Conservation (phyloP, 2,113 vertebrate species). For the Ailuropoda melanoleuca region DNA sequence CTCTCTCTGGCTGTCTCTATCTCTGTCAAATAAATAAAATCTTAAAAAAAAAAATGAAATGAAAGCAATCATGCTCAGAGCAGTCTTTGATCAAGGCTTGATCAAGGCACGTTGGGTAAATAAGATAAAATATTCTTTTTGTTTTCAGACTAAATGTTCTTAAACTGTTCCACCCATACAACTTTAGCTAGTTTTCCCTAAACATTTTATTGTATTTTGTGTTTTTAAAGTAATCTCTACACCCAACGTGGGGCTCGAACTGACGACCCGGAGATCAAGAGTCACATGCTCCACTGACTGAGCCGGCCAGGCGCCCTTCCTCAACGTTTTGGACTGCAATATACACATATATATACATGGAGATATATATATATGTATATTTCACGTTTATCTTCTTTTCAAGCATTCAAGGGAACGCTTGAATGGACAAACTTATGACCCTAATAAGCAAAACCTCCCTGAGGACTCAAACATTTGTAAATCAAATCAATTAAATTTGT, state of each 20-base stretch:
- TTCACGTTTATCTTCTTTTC: slow-evolving; percentile 46
- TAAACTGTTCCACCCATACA: not conserved
- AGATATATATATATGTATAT: not conserved
- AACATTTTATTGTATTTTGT: not conserved
- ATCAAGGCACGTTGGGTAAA: not conserved
- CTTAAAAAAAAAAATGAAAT: slow-evolving; percentile 34
- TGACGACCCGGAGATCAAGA: not conserved
- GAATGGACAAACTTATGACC: not conserved
- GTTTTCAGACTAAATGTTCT: not conserved
- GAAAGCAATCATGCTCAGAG: not conserved
- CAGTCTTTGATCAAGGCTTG: slow-evolving; percentile 12
- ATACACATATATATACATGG: not conserved
- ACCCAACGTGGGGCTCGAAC: not conserved
- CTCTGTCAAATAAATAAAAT: too few species aligned
- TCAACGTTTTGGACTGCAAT: not conserved
- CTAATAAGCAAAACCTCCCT: slow-evolving; percentile 23
- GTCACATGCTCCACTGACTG: not conserved
- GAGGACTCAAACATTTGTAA: slow-evolving; percentile 22
- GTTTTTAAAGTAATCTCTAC: not conserved
- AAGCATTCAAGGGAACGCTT: not conserved
- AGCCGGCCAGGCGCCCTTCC: not conserved
- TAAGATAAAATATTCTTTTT: not conserved
- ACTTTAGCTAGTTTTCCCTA: not conserved
- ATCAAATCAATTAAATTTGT: slow-evolving; percentile 31
- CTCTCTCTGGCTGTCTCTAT: too few species aligned